phyloP scores from a whole-genome alignment of 1,140 invertebrate species.

The Drosophila simulans region DNA sequence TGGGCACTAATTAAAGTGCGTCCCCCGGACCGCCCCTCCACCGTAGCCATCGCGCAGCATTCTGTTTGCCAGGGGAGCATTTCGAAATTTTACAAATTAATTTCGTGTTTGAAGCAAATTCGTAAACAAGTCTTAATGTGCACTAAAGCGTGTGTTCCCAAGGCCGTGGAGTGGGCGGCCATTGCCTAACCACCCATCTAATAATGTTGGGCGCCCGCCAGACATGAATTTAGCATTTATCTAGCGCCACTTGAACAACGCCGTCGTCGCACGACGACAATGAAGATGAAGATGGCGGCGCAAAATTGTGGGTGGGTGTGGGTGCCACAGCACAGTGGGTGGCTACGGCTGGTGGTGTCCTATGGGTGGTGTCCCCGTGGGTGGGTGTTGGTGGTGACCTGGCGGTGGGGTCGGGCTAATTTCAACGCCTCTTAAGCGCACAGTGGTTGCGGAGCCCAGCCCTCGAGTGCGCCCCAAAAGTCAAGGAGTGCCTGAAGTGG shows the following conservation, averaged over 20 bases:
- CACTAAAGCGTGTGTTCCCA: conserved; percentile 72
- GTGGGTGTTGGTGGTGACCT: not conserved
- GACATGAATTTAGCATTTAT: conserved; percentile 82
- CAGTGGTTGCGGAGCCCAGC: conserved; percentile 50
- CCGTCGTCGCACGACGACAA: conserved; percentile 36
- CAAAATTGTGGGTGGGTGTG: not conserved
- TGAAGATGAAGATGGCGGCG: conserved; percentile 47
- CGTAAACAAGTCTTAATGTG: conserved; percentile 82
- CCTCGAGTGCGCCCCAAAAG: conserved; percentile 28
- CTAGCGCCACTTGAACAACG: conserved; percentile 76
- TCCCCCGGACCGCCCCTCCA: not conserved
- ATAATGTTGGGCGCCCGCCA: conserved; percentile 75
- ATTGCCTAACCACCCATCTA: conserved; percentile 50
- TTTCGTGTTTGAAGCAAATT: conserved; percentile 80
- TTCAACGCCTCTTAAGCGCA: conserved; percentile 77
- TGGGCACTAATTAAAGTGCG: conserved; percentile 64
- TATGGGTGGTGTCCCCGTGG: not conserved
- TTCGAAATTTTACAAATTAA: conserved; percentile 79
- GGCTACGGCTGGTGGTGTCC: not conserved
- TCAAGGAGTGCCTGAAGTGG: conserved; percentile 37
- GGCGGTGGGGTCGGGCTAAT: conserved; percentile 58
- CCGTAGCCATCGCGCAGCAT: too few relatives aligned
- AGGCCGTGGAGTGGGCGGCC: conserved; percentile 9
- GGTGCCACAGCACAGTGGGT: not conserved
- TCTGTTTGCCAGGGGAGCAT: conserved; percentile 27